phyloP scores from a whole-genome alignment of 2,113 vertebrate species.

The Pelecanus crispus region DNA sequence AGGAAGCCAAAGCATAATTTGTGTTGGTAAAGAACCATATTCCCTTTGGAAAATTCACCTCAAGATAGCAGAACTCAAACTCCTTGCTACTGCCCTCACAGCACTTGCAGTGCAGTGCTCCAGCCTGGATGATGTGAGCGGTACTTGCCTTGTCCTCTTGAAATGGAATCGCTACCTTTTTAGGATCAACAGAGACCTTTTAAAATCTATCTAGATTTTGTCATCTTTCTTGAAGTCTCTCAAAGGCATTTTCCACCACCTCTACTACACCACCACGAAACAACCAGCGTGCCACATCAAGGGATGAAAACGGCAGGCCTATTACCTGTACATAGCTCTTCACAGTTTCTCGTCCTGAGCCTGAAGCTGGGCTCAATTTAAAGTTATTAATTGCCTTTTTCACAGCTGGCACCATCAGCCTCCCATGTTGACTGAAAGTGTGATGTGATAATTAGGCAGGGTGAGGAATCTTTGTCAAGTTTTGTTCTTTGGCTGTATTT shows the following conservation, averaged over 20 bases:
- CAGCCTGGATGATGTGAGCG: neutral
- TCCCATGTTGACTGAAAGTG: conserved; percentile 26
- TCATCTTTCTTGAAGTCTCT: neutral
- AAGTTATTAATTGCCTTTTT: conserved; percentile 58
- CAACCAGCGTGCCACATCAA: neutral
- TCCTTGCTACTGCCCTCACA: neutral
- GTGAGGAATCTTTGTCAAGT: conserved; percentile 32
- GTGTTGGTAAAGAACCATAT: neutral
- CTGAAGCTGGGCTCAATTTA: conserved; percentile 2
- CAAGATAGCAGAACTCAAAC: neutral
- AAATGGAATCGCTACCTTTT: neutral
- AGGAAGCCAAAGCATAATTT: neutral
- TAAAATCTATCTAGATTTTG: neutral
- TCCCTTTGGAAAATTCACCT: neutral
- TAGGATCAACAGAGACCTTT: neutral
- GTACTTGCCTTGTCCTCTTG: neutral
- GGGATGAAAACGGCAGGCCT: neutral
- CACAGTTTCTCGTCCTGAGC: neutral
- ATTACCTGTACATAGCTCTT: neutral
- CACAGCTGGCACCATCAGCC: conserved; percentile 45
- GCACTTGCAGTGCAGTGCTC: neutral
- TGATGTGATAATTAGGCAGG: conserved; percentile 44
- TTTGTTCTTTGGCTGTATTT: conserved; percentile 33
- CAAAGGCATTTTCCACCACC: neutral
- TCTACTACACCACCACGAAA: neutral